Percentiles rank a stretch among this genome's conserved stretches.
Conservation (phyloP, 1,140 invertebrate genomes). For the Campoletis sonorensis region DNA sequence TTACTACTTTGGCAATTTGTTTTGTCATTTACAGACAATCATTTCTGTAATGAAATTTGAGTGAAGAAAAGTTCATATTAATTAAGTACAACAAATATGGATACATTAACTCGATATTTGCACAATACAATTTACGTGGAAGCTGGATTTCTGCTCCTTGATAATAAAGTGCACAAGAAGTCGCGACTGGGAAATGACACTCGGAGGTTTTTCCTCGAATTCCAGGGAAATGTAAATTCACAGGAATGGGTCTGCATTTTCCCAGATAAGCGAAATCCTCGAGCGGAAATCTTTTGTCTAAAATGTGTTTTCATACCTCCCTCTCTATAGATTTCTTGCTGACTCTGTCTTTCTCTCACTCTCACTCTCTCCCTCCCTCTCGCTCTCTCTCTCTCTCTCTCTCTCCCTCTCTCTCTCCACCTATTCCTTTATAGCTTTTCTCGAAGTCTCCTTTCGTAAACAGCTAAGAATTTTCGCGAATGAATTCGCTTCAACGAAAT, state of each 20-base stretch:
- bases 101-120: background rate
- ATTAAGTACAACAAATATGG: background rate
- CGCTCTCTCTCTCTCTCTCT: background rate
- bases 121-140: background rate
- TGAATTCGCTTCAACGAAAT: constrained; percentile 15
- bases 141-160: background rate
- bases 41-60: too few relatives aligned
- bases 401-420: background rate
- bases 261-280: background rate
- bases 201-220: constrained; percentile 4
- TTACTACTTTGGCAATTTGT: background rate
- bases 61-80: too few relatives aligned
- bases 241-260: background rate
- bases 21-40: background rate
- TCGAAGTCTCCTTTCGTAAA: background rate
- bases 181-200: background rate
- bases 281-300: constrained; percentile 13
- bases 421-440: background rate
- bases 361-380: too few relatives aligned
- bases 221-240: background rate
- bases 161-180: background rate
- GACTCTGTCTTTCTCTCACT: background rate
- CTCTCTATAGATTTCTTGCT: constrained; percentile 14
- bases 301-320: background rate
- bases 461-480: constrained; percentile 12